These are phyloP conservation scores for Sakesphorus luctuosus DNA, from an alignment of 2,113 vertebrate species.

Conservation along the genomic window DNA sequence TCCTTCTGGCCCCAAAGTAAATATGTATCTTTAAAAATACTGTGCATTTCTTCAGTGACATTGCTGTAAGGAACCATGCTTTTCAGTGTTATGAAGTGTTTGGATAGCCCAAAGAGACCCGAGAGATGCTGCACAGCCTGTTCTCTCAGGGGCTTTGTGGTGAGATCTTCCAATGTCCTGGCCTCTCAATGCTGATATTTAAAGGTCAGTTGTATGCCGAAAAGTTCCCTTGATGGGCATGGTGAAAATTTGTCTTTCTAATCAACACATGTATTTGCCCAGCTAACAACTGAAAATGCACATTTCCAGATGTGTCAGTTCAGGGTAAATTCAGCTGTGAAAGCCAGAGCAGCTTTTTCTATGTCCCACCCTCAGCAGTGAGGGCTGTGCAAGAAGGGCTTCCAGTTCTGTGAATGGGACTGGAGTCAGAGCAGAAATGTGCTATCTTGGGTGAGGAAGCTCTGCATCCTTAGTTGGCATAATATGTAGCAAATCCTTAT, in stretches of 20 bases:
- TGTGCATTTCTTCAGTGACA: background rate
- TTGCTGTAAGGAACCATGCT: background rate
- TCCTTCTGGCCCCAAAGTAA: background rate
- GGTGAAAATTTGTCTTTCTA: background rate
- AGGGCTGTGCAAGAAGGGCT: background rate
- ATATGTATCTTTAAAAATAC: background rate
- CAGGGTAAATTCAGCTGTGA: background rate
- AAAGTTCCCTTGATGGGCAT: background rate
- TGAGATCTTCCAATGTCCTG: background rate
- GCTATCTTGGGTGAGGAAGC: background rate
- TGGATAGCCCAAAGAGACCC: background rate
- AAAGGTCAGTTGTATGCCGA: background rate
- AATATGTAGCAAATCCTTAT: background rate
- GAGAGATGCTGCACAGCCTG: background rate
- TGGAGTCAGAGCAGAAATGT: background rate
- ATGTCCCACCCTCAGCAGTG: background rate
- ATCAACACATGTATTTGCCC: background rate
- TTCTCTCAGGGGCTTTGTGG: background rate
- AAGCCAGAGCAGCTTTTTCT: background rate
- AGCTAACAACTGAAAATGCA: background rate
- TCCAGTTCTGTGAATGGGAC: background rate
- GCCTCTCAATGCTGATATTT: background rate
- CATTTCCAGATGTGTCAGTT: background rate
- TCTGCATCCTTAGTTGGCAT: constrained; percentile 1
- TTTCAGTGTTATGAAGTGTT: background rate